Percentiles rank a stretch among this genome's conserved stretches.
Evolutionary conservation across 2,888 invertebrate genomes (phyloP).

Genomic region (Polydesmus complanatus): DNA sequence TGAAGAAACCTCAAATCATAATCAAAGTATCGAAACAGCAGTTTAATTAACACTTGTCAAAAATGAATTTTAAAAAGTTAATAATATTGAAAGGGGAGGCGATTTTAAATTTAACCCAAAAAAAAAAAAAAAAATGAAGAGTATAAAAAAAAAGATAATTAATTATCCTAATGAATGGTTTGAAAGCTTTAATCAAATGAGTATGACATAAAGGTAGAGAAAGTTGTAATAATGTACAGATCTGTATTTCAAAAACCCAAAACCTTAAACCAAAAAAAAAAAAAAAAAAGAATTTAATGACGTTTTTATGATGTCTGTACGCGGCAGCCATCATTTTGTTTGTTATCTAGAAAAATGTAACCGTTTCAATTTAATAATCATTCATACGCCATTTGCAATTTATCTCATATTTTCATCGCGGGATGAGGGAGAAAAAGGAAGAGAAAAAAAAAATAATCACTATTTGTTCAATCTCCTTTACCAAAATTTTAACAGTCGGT

Average conservation of each 20-base stretch:
- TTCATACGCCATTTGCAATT: background rate
- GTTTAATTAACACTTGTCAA: constrained; percentile 8
- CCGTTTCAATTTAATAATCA: background rate
- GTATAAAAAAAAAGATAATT: background rate
- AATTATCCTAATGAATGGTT: background rate
- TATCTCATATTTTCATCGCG: background rate
- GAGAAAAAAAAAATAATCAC: background rate
- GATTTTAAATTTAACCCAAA: no score
- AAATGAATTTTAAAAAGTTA: background rate
- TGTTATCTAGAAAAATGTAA: background rate
- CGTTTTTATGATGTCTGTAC: background rate
- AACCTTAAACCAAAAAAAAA: no score
- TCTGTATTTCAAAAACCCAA: no score
- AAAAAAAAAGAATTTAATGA: background rate
- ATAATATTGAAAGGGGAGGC: no score
- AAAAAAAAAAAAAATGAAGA: background rate
- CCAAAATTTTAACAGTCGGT: background rate
- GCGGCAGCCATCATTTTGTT: background rate
- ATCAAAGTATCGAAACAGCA: constrained; percentile 19
- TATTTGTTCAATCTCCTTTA: background rate
- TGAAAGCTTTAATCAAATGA: background rate
- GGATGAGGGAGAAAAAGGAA: no score
- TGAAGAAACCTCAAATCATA: constrained; percentile 19
- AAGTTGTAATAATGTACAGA: background rate
- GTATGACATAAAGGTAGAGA: background rate